Evolutionary conservation across 1,140 invertebrate species (phyloP).

Genomic region (Pissodes strobi): DNA sequence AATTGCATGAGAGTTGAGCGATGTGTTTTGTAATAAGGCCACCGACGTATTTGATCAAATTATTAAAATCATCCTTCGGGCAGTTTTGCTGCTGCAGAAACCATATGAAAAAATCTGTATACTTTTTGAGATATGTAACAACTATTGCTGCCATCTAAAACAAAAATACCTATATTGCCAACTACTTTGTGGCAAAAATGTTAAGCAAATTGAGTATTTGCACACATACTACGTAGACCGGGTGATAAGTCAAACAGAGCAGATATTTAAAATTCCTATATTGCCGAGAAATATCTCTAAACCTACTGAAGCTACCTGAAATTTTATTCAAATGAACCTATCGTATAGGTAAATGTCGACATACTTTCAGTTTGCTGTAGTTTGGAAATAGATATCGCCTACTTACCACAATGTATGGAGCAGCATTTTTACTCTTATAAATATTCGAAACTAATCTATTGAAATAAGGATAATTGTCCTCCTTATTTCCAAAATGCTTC

Average conservation of each 20-base stretch:
- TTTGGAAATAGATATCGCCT: too few relatives aligned
- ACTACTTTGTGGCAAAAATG: background rate
- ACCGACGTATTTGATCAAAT: constrained; percentile 59
- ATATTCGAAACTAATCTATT: constrained; percentile 56
- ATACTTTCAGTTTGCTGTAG: too few relatives aligned
- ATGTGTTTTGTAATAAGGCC: constrained; percentile 71
- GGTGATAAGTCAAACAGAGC: too few relatives aligned
- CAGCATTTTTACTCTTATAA: constrained; percentile 43
- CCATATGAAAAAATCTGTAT: constrained; percentile 60
- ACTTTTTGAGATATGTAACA: constrained; percentile 59
- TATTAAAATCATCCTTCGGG: constrained; percentile 50
- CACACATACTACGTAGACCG: too few relatives aligned
- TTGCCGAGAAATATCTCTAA: too few relatives aligned
- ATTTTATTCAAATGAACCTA: too few relatives aligned
- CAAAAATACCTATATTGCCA: background rate
- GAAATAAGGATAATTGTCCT: constrained; percentile 55
- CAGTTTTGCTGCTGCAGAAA: constrained; percentile 40
- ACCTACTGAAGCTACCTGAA: too few relatives aligned
- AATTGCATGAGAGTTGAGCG: constrained; percentile 80
- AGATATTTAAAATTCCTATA: too few relatives aligned
- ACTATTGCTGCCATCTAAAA: constrained; percentile 66
- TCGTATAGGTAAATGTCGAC: too few relatives aligned
- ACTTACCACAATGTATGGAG: constrained; percentile 44
- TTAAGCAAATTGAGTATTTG: too few relatives aligned
- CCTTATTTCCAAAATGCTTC: constrained; percentile 57